phyloP scores from a whole-genome alignment of 2,888 invertebrate genomes.

The Morpho deidamia region DNA sequence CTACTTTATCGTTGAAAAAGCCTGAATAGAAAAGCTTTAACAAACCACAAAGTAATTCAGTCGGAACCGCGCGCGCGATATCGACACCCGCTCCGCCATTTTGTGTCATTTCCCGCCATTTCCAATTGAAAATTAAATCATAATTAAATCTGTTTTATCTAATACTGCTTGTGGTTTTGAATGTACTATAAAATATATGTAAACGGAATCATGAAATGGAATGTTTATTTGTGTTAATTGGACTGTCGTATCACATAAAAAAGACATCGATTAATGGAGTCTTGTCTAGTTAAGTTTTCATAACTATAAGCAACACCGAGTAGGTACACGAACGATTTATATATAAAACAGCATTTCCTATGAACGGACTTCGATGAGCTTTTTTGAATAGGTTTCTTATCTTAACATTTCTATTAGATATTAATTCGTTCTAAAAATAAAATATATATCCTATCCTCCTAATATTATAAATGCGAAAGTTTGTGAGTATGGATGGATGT shows the following conservation, averaged over 20 bases:
- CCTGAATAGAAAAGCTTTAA: constrained; percentile 6
- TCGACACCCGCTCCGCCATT: constrained; percentile 43
- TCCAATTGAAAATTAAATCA: constrained; percentile 8
- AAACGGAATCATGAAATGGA: no score
- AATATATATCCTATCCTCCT: no score
- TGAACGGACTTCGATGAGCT: neutral
- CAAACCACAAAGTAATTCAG: constrained; percentile 27
- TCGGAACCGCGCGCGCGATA: constrained; percentile 46
- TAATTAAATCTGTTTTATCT: neutral
- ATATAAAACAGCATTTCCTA: neutral
- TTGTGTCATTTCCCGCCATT: constrained; percentile 50
- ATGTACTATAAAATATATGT: neutral
- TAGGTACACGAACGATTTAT: neutral
- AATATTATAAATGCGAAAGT: no score
- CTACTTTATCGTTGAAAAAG: constrained; percentile 8
- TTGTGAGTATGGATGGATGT: no score
- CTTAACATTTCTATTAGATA: no score
- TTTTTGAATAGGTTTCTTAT: no score
- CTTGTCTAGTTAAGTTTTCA: constrained; percentile 2
- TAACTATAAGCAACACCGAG: neutral
- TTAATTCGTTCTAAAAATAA: no score
- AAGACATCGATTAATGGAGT: constrained; percentile 7
- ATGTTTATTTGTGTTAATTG: neutral
- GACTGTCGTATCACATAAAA: neutral
- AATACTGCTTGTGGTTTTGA: neutral